These are phyloP conservation scores for Carterocephalus palaemon DNA, from an alignment of 2,888 invertebrate genomes.

Conservation along the genomic window DNA sequence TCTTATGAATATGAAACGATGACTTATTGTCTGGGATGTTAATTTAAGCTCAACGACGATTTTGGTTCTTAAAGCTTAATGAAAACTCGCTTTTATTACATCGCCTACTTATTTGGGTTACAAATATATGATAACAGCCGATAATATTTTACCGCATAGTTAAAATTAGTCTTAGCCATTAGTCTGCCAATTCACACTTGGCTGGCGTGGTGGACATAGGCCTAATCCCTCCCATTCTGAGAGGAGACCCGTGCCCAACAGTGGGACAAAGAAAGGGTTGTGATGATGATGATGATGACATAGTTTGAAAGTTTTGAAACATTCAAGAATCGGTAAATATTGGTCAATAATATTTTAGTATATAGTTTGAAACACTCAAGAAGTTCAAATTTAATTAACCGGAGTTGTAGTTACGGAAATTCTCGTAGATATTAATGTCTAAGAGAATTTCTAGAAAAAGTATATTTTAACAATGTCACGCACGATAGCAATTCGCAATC, in stretches of 20 bases:
- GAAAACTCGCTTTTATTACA: not conserved
- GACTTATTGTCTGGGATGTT: not conserved
- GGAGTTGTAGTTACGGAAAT: not conserved
- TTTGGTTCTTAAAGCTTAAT: not conserved
- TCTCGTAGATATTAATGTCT: not conserved
- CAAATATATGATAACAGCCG: not conserved
- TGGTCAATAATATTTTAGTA: too few relatives aligned
- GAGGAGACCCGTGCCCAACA: too few relatives aligned
- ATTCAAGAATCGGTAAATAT: too few relatives aligned
- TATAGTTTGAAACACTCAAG: not conserved
- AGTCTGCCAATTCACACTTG: slow-evolving; percentile 1
- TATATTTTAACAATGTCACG: too few relatives aligned
- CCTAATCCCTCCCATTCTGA: too few relatives aligned
- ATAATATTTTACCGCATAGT: not conserved
- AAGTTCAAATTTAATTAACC: slow-evolving; percentile 5
- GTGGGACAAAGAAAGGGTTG: too few relatives aligned
- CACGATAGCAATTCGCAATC: too few relatives aligned
- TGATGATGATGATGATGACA: too few relatives aligned
- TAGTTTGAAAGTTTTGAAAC: too few relatives aligned
- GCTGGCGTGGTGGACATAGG: too few relatives aligned
- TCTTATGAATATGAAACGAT: not conserved
- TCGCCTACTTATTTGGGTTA: too few relatives aligned
- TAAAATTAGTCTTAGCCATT: not conserved
- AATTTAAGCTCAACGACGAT: not conserved
- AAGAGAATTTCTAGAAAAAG: too few relatives aligned